Percentiles rank a stretch among this genome's conserved stretches.
Evolutionary conservation across 2,113 vertebrate genomes (phyloP).

Genomic region (Antennarius striatus): DNA sequence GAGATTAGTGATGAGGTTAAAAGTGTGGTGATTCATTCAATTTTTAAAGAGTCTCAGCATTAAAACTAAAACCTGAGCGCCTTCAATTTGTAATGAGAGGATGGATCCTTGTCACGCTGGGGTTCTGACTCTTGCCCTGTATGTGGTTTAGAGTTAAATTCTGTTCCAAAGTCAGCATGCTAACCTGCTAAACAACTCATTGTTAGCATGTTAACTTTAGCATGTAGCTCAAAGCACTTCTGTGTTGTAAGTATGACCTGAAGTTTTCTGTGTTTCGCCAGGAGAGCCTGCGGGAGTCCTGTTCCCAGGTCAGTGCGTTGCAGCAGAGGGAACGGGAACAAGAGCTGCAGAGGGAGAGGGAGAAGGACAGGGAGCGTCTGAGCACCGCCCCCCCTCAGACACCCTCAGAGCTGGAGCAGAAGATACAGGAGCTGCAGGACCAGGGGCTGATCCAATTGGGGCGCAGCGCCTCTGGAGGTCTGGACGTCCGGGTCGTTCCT

Average conservation of each 20-base stretch:
- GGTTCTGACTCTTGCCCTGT: too few species aligned
- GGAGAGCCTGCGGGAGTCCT: conserved; percentile 85
- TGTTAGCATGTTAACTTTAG: not conserved
- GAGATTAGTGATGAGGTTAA: too few species aligned
- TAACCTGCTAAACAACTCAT: not conserved
- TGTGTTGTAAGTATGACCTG: not conserved
- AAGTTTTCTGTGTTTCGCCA: conserved; percentile 42
- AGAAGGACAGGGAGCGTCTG: conserved; percentile 72
- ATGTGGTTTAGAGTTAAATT: too few species aligned
- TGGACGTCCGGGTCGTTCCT: conserved; percentile 87
- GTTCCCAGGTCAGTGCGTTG: conserved; percentile 73
- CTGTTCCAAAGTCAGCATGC: too few species aligned
- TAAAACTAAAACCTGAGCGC: too few species aligned
- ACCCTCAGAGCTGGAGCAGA: conserved; percentile 80
- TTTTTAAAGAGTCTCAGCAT: too few species aligned
- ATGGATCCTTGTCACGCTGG: too few species aligned
- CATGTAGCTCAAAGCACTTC: not conserved
- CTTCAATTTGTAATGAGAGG: too few species aligned
- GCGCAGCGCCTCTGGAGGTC: conserved; percentile 79
- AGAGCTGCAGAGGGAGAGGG: conserved; percentile 75
- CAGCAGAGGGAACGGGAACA: conserved; percentile 79
- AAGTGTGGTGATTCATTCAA: too few species aligned
- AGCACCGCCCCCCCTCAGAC: conserved; percentile 27
- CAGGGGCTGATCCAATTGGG: conserved; percentile 87
- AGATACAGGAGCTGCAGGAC: conserved; percentile 88